Evolutionary conservation across 2,113 vertebrate species (phyloP), one percentile per base, ranked within the genome.

Genomic region (Atractosteus spatula): DNA sequence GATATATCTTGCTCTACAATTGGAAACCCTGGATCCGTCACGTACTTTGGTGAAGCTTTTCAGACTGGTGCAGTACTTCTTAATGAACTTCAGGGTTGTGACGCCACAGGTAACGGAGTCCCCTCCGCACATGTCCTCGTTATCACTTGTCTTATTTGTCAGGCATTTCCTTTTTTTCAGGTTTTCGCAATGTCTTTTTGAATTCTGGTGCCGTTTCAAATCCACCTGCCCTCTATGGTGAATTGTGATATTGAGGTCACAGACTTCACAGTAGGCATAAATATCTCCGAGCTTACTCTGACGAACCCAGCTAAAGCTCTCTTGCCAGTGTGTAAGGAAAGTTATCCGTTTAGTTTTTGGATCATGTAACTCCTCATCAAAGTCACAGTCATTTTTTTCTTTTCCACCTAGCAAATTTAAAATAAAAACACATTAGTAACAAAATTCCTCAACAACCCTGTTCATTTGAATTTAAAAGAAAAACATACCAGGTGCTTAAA

Each of bases 231-330:
- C 89, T 66, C 41, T 77, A 6, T 51, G 8, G 41, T 63, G 16
- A 2, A 86, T 77, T 17, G 7, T 74, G 0, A 92, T 55, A 71
- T 86, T 81, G 42, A 41, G 62, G 3, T 79, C 16, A 76, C 91
- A 92, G 14, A 71, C 5, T n/a, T 55, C 62, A 73, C 91, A 92
- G 77, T 80, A 86, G 11, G 86, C 85, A 16, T 75, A 83, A 0
- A 70, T 11, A 3, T 86, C 78, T 55, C 90, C 91, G 0, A 81
- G 67, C 14, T 59, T 0, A 67, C 91, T 91, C 0, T n/a, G 69
- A 4, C 78, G 74, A 3, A 72, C 78, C 91, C 90, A 91, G 2
- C n/a, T 44, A 41, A 68, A 83, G 4, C 41, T 68, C n/a, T 72
- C 71, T 67, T 85, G 80, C 91, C 91, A 92, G 5, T 76, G n/a